Percentiles rank a stretch among this genome's conserved stretches.
Conservation (phyloP, 1,140 invertebrate species). For the Maniola jurtina region DNA sequence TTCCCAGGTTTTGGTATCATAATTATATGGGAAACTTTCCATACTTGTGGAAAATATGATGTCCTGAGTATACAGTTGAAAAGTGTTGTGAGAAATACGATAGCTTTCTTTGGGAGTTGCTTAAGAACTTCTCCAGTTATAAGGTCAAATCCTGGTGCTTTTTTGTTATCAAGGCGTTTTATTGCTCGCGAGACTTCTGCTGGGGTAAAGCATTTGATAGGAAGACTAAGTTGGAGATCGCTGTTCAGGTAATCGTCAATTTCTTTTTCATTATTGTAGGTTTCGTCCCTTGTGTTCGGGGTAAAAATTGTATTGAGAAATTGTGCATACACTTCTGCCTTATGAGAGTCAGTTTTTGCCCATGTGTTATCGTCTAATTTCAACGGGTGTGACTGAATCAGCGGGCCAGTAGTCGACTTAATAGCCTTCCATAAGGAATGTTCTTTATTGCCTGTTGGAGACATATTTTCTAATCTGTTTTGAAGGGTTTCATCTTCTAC, state of each 20-base stretch:
- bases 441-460: slow-evolving; percentile 19
- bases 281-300: too few relatives aligned
- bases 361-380: too few relatives aligned
- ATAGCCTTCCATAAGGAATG: slow-evolving; percentile 35
- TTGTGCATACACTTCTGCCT: too few relatives aligned
- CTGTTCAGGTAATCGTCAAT: neutral
- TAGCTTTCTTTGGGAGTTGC: neutral
- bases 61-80: neutral
- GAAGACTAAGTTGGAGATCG: neutral
- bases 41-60: too few relatives aligned
- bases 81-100: neutral
- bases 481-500: slow-evolving; percentile 20
- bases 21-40: neutral
- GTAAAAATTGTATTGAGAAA: too few relatives aligned
- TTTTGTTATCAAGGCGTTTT: neutral
- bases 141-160: neutral
- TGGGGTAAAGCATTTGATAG: neutral
- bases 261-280: neutral
- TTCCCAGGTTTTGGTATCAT: too few relatives aligned
- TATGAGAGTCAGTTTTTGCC: too few relatives aligned
- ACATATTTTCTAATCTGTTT: slow-evolving; percentile 22
- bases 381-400: too few relatives aligned
- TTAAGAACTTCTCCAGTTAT: neutral
- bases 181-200: neutral
- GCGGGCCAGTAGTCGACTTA: too few relatives aligned